Percentiles rank a stretch among this genome's conserved stretches.
These are phyloP conservation scores for Ficedula albicollis DNA, from an alignment of 2,797 vertebrate genomes.

Conservation along the genomic window DNA sequence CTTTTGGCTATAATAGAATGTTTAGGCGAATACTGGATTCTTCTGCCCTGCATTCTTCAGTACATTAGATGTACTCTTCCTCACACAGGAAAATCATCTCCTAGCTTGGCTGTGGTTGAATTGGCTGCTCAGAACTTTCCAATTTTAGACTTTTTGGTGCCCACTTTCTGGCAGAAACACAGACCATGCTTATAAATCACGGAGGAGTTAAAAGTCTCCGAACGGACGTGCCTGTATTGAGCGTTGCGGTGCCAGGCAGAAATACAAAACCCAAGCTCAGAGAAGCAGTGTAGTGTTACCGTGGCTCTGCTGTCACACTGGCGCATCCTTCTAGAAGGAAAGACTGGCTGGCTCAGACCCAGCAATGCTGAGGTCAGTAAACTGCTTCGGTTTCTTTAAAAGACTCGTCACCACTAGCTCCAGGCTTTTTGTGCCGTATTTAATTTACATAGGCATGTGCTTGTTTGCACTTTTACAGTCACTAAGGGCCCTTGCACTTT, in stretches of 20 bases:
- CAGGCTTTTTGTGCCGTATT: background rate
- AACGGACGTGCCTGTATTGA: background rate
- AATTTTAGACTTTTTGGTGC: background rate
- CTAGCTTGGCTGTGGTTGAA: background rate
- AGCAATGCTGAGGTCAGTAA: background rate
- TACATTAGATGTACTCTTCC: background rate
- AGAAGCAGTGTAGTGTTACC: fast-evolving
- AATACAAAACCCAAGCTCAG: background rate
- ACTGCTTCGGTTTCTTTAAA: background rate
- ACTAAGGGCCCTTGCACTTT: background rate
- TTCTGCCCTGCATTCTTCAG: background rate
- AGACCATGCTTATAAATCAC: background rate
- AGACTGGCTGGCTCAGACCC: background rate
- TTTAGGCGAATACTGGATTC: background rate
- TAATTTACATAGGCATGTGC: background rate
- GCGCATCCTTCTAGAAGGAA: background rate
- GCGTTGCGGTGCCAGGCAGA: background rate
- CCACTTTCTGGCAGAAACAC: background rate
- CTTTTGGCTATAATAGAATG: background rate
- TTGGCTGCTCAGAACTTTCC: background rate
- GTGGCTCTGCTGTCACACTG: background rate
- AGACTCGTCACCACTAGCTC: background rate
- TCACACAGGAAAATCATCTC: background rate
- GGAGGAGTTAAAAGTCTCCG: background rate
- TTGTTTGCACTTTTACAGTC: slow-evolving; percentile 25